Evolutionary conservation across 2,797 vertebrate genomes (phyloP), one percentile per base, ranked within the genome.

Genomic region (Melanogrammus aeglefinus): DNA sequence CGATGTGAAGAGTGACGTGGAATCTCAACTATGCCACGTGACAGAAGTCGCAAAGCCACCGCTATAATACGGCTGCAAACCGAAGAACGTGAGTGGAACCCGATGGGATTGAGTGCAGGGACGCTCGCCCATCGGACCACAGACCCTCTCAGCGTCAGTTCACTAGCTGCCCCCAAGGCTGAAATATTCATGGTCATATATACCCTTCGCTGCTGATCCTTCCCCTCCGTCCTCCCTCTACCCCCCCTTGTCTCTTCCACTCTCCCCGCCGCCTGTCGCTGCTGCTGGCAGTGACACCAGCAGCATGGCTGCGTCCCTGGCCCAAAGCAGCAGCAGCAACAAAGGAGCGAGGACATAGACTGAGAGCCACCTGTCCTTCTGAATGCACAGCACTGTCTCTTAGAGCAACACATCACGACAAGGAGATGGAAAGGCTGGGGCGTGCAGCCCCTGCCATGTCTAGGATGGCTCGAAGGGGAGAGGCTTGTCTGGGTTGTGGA

Each of bases 281-380:
- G 24, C 63, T 7, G 21, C 16, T 27, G 6, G 63, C 74, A 38
- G 41, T 79, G 69, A 57, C 84, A 79, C 83, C 78, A 84, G 77
- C 82, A 83, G 72, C 84, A 81, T 80, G 79, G 75, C 76, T 75
- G 33, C 74, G 31, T 79, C 78, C 77, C 73, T 77, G 74, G 76
- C 70, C 81, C 76, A 33, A 33, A 2, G 71, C 72, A 24, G 84
- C 76, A 79, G 77, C 35, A 79, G 39, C 41, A 10, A 44, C 41
- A 44, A 44, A 12, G 9, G 9, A 44, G 41, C 57, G 44, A 80
- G 85, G 78, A 76, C 77, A 10, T 36, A 36, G 77, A 51, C 76
- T 84, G 85, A 90, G 87, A 88, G 88, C 85, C 57, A 85, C 80
- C 80, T 80, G 82, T 90, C 84, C 75, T 7, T 85, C 84, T 78